A percentile compares a stretch with the other conserved stretches of the same genome.
Evolutionary conservation across 2,888 invertebrate genomes (phyloP).

Genomic region (Epicampocera succincta): DNA sequence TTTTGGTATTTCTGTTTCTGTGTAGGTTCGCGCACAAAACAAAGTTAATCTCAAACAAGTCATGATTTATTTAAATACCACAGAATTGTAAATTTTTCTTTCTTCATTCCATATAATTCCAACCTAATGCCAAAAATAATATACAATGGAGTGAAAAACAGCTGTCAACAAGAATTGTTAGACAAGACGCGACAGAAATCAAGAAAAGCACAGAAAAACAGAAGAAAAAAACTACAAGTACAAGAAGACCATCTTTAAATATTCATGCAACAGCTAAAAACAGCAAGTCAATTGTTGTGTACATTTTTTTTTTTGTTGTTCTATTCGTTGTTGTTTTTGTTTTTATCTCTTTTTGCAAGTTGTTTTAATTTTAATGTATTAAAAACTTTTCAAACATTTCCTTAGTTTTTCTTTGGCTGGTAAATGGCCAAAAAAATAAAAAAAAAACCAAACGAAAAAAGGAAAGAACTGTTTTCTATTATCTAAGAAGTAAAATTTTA

Average conservation of each 20-base stretch:
- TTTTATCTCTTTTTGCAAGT: slow-evolving; percentile 24
- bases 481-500: not conserved
- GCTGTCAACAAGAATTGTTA: slow-evolving; percentile 65
- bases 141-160: slow-evolving; percentile 22
- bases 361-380: slow-evolving; percentile 65
- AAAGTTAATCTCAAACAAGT: slow-evolving; percentile 51
- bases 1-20: not conserved
- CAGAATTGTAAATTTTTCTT: slow-evolving; percentile 48
- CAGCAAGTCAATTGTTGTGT: slow-evolving; percentile 50
- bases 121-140: slow-evolving; percentile 33
- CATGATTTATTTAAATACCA: slow-evolving; percentile 60
- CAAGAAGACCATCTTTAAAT: slow-evolving; percentile 45
- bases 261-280: slow-evolving; percentile 55
- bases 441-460: no score
- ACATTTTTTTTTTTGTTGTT: slow-evolving; percentile 14
- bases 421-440: slow-evolving; percentile 33
- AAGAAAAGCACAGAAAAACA: not conserved
- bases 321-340: slow-evolving; percentile 1
- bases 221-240: slow-evolving; percentile 2
- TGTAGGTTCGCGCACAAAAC: not conserved
- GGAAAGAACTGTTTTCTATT: no score
- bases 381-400: slow-evolving; percentile 56
- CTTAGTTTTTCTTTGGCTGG: slow-evolving; percentile 20
- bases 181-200: slow-evolving; percentile 27
- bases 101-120: slow-evolving; percentile 34